Conservation (phyloP, 2,888 invertebrate species). For the Uropetala carovei region DNA sequence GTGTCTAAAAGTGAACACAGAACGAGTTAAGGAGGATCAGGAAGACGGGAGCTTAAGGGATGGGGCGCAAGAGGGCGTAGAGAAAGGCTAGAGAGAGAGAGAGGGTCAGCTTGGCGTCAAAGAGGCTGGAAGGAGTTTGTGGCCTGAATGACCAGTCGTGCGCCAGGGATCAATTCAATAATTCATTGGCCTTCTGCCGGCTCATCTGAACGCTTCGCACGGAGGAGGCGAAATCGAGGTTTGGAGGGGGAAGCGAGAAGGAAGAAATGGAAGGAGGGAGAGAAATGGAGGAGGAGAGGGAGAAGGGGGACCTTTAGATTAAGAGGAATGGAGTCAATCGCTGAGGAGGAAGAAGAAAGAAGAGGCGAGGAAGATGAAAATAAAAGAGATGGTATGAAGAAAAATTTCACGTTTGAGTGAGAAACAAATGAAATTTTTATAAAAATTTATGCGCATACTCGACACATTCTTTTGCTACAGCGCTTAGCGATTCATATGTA, state of each 20-base stretch:
- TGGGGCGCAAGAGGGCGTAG: neutral
- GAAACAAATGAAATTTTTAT: neutral
- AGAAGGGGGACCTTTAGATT: neutral
- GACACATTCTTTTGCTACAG: too few species aligned
- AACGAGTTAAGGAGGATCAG: too few species aligned
- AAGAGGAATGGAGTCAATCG: conserved; percentile 8
- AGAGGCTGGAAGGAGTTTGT: neutral
- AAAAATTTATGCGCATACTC: neutral
- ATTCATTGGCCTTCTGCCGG: conserved; percentile 40
- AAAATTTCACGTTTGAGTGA: neutral
- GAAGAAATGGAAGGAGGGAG: neutral
- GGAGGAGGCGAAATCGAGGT: neutral
- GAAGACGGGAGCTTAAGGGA: too few species aligned
- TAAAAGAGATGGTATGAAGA: neutral
- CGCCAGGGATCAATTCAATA: conserved; percentile 52
- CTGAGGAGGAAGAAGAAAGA: neutral
- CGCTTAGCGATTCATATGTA: too few species aligned
- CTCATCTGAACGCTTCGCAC: conserved; percentile 51
- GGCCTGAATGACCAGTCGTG: conserved; percentile 45
- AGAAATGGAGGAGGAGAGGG: neutral
- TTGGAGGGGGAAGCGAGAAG: too few species aligned
- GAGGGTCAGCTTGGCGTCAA: neutral
- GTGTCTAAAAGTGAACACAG: too few species aligned
- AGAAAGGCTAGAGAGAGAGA: neutral
- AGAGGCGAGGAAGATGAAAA: neutral